phyloP scores from a whole-genome alignment of 2,888 invertebrate genomes.

The Drosophila pseudotalamancana region DNA sequence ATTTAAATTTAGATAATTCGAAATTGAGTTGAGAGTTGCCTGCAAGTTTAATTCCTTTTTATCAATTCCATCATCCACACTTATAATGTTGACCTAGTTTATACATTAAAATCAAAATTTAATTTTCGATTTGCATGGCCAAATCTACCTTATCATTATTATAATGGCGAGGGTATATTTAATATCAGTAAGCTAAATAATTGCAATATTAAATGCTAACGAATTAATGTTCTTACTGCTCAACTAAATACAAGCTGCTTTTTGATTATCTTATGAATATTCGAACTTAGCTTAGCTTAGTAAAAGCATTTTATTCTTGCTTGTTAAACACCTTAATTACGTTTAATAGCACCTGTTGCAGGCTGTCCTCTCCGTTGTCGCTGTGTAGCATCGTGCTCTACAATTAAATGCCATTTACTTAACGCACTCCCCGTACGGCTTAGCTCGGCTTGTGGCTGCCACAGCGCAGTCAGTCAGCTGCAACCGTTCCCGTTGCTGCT shows the following conservation, averaged over 20 bases:
- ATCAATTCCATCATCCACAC: too few species aligned
- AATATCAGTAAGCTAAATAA: too few species aligned
- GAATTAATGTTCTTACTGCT: neutral
- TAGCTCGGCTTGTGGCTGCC: constrained; percentile 32
- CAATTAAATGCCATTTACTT: constrained; percentile 55
- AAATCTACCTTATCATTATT: too few species aligned
- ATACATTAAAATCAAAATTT: too few species aligned
- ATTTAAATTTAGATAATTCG: too few species aligned
- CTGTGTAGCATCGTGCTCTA: constrained; percentile 11
- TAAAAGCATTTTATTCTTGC: neutral
- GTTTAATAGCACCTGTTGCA: constrained; percentile 56
- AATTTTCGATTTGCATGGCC: too few species aligned
- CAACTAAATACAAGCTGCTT: neutral
- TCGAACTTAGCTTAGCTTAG: neutral
- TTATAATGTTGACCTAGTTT: too few species aligned
- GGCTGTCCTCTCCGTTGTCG: constrained; percentile 10
- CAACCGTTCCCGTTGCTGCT: neutral
- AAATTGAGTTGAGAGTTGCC: too few species aligned
- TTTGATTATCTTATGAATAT: constrained; percentile 3
- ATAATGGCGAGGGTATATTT: too few species aligned
- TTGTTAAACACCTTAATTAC: constrained; percentile 52
- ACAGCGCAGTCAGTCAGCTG: constrained; percentile 27
- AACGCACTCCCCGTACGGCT: constrained; percentile 46
- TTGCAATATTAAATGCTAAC: neutral
- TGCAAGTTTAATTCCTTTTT: too few species aligned